Base-by-base conservation (phyloP, 2,113 vertebrate genomes). In the Charadrius vociferus region DNA sequence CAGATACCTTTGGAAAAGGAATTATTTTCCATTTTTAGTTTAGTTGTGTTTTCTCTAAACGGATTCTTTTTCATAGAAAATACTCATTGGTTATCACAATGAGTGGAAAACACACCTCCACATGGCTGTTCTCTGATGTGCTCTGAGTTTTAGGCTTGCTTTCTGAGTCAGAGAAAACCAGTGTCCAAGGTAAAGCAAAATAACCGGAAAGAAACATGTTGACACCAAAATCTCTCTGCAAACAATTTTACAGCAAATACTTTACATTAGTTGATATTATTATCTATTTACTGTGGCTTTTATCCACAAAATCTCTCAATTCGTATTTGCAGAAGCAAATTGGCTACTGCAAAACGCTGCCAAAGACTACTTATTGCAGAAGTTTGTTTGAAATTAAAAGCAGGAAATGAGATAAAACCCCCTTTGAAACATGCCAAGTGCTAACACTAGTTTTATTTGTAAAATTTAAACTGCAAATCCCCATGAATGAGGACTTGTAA, bases 381-480 rank as follows among this genome's bases (percentile, higher is more conserved):
- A 85, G 17, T 62, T 88, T 43, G 27, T 90, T 96, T 88, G 58
- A 94, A 93, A 93, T 86, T 90, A 77, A 95, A 95, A 74, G 34
- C 90, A 96, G 85, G 85, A 96, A 95, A 80, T 86, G 17, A 93
- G 67, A 82, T 94, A 27, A 87, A 93, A 74, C 95, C 34, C 2
- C 5, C 7, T 90, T 83, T 93, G 45, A 93, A 94, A 73, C 41
- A 53, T 77, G 63, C 49, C 85, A 92, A 92, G 24, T 72, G 27
- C 67, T 83, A 88, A 50, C 41, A 59, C 2, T 34, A 73, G 26
- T 50, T 88, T 68, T 86, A 41, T 86, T 80, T 82, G 10, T 85
- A 18, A 77, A 77, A 88, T 49, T 70, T 80, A 39, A 50, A 26
- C 29, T 63, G 34, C 37, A 73, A 75, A 55, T 1, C 3, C 18